Percentiles rank a stretch among this genome's conserved stretches.
phyloP scores from a whole-genome alignment of 2,797 vertebrate genomes.

The Myotis findleyi region DNA sequence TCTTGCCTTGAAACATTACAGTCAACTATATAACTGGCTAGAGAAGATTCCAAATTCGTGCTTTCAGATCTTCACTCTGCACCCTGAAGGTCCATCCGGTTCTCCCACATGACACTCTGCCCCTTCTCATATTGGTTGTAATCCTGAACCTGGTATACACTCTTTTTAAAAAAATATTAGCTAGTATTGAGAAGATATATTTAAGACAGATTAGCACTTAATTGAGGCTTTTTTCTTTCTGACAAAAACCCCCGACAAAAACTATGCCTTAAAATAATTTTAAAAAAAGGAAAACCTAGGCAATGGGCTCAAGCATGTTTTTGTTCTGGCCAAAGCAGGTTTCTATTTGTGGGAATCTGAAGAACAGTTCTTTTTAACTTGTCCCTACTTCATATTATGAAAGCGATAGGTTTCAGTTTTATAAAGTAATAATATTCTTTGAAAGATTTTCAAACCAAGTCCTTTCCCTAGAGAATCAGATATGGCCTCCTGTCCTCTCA shows the following conservation, averaged over 20 bases:
- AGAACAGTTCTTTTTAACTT: background rate
- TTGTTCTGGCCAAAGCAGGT: slow-evolving; percentile 11
- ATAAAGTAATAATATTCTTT: background rate
- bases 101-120: background rate
- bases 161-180: slow-evolving; percentile 7
- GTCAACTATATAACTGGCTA: accelerated
- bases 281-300: background rate
- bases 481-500: background rate
- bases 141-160: background rate
- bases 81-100: background rate
- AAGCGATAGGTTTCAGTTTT: background rate
- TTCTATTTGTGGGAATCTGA: slow-evolving; percentile 1
- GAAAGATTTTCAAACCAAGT: background rate
- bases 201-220: background rate
- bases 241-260: background rate
- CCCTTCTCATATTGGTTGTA: background rate
- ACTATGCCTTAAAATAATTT: background rate
- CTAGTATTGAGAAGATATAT: background rate
- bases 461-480: background rate
- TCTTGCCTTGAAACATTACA: background rate
- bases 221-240: slow-evolving; percentile 14
- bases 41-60: background rate
- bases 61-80: background rate
- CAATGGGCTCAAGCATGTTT: background rate
- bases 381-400: background rate